These are phyloP conservation scores for Tachycineta bicolor DNA, from an alignment of 2,113 vertebrate genomes.

Conservation along the genomic window DNA sequence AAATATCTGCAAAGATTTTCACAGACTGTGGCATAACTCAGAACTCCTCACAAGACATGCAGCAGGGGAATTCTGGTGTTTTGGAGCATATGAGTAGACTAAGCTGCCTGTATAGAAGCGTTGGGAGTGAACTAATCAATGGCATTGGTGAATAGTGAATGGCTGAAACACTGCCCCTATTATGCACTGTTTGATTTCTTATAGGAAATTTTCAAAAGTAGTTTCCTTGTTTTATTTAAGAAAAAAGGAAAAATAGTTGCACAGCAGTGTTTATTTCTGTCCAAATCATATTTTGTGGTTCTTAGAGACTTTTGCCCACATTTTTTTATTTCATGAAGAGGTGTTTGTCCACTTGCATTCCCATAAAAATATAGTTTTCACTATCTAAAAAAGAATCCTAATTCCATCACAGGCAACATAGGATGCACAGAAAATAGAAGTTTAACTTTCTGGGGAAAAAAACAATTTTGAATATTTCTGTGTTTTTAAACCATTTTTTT, in stretches of 20 bases:
- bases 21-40: background rate
- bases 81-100: background rate
- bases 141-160: background rate
- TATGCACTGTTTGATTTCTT: background rate
- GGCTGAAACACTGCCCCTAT: background rate
- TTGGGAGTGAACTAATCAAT: background rate
- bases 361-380: background rate
- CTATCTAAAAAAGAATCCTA: background rate
- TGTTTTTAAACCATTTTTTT: background rate
- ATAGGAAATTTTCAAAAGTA: background rate
- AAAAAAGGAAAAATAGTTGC: background rate
- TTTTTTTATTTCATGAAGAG: background rate
- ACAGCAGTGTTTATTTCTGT: background rate
- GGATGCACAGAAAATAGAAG: background rate
- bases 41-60: background rate
- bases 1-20: background rate
- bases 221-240: background rate
- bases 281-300: background rate
- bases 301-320: fast-evolving
- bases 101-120: fast-evolving
- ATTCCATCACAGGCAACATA: background rate
- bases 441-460: background rate
- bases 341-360: background rate
- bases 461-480: background rate
- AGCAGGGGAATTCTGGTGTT: background rate